phyloP scores from a whole-genome alignment of 2,888 invertebrate species.

The Melipona bicolor region DNA sequence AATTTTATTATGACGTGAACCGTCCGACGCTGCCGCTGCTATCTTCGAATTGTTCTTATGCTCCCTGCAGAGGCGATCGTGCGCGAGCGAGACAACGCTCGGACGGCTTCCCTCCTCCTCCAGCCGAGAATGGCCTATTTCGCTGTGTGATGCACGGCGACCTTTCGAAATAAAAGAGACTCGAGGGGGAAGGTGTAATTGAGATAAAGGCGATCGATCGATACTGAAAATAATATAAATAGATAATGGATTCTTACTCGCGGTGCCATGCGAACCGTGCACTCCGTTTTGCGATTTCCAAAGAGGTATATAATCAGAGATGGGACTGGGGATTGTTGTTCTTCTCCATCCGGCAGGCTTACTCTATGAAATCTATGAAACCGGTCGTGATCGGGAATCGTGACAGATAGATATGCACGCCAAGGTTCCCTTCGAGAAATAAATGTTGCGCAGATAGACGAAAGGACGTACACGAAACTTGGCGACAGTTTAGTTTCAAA shows the following conservation, averaged over 20 bases:
- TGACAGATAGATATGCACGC: slow-evolving; percentile 50
- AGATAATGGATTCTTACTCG: slow-evolving; percentile 57
- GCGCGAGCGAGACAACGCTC: slow-evolving; percentile 24
- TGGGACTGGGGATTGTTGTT: slow-evolving; percentile 39
- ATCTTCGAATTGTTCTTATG: slow-evolving; percentile 74
- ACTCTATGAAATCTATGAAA: slow-evolving; percentile 46
- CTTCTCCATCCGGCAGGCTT: slow-evolving; percentile 16
- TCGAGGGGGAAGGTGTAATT: slow-evolving; percentile 57
- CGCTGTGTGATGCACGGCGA: slow-evolving; percentile 42
- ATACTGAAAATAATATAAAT: slow-evolving; percentile 69
- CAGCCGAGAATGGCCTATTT: slow-evolving; percentile 57
- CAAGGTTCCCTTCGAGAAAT: slow-evolving; percentile 44
- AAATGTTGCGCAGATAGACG: slow-evolving; percentile 16
- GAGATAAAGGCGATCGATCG: slow-evolving; percentile 60
- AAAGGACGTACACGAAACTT: slow-evolving; percentile 22
- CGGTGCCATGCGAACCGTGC: slow-evolving; percentile 35
- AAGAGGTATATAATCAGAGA: slow-evolving; percentile 43
- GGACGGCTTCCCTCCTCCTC: slow-evolving; percentile 1
- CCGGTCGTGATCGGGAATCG: slow-evolving; percentile 56
- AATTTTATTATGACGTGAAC: slow-evolving; percentile 79
- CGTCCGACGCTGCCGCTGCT: slow-evolving; percentile 65
- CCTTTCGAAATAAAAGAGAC: slow-evolving; percentile 60
- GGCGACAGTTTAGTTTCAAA: slow-evolving; percentile 1
- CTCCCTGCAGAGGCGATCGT: slow-evolving; percentile 67
- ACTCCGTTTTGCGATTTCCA: slow-evolving; percentile 27